Percentiles rank a stretch among this genome's conserved stretches.
Evolutionary conservation across 1,140 invertebrate species (phyloP).

Genomic region (Mizuhopecten yessoensis): DNA sequence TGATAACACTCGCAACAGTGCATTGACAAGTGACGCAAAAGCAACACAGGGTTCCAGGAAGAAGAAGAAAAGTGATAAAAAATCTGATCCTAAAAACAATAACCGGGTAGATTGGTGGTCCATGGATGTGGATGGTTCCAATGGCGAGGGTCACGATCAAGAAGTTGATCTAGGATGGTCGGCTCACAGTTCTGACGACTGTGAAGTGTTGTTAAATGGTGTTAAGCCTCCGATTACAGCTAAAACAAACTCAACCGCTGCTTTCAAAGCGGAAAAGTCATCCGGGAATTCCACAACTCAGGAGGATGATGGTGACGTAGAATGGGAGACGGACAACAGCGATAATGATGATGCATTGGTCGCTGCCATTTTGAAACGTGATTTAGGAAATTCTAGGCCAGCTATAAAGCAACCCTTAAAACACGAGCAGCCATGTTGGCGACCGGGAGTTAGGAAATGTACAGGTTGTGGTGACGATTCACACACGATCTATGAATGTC

Average conservation of each 20-base stretch:
- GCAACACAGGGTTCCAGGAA: neutral
- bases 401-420: neutral
- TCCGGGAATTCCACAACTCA: neutral
- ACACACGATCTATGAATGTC: slow-evolving; percentile 57
- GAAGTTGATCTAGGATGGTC: neutral
- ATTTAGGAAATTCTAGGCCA: neutral
- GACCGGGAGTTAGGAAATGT: slow-evolving; percentile 50
- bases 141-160: neutral
- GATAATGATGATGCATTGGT: neutral
- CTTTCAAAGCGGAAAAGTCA: neutral
- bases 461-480: slow-evolving; percentile 53
- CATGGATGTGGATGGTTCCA: neutral
- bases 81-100: neutral
- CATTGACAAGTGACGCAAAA: neutral
- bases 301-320: slow-evolving; percentile 36
- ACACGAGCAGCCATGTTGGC: neutral
- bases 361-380: neutral
- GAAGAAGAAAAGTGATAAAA: neutral
- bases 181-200: neutral
- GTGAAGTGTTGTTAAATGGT: neutral
- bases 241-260: neutral
- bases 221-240: neutral
- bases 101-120: neutral
- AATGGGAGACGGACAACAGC: slow-evolving; percentile 38
- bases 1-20: neutral